A percentile compares a stretch with the other conserved stretches of the same genome.
phyloP scores from a whole-genome alignment of 2,888 invertebrate genomes.

The Chaitophorus viminalis region DNA sequence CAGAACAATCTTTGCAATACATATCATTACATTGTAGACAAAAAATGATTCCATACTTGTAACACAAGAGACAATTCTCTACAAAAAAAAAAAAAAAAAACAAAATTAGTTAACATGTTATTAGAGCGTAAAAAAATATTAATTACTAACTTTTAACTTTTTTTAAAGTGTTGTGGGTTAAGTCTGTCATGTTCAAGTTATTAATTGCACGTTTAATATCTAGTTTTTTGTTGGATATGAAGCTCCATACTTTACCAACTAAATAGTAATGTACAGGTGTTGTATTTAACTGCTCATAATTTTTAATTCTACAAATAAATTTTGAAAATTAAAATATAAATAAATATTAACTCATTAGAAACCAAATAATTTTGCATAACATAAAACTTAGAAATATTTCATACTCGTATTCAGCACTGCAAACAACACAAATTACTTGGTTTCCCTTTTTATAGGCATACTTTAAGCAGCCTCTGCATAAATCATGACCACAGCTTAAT shows the following conservation, averaged over 20 bases:
- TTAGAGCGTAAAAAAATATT: background rate
- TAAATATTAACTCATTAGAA: background rate
- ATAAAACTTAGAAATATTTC: background rate
- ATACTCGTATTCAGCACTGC: slow-evolving; percentile 3
- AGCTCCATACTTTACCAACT: slow-evolving; percentile 39
- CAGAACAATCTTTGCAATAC: slow-evolving; percentile 66
- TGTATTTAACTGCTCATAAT: background rate
- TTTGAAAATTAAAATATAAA: slow-evolving; percentile 9
- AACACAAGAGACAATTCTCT: slow-evolving; percentile 29
- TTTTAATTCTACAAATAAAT: slow-evolving; percentile 5
- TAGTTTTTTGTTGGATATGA: background rate
- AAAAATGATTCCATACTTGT: slow-evolving; percentile 11
- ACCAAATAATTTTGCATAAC: background rate
- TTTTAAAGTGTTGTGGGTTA: background rate
- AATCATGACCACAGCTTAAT: slow-evolving; percentile 50
- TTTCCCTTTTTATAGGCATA: background rate
- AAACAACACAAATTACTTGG: slow-evolving; percentile 24
- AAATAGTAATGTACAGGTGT: slow-evolving; percentile 44
- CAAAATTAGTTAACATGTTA: background rate
- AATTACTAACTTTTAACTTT: slow-evolving; percentile 8
- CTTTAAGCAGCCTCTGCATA: slow-evolving; percentile 39
- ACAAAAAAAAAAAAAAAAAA: slow-evolving; percentile 10
- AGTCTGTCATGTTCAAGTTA: slow-evolving; percentile 16
- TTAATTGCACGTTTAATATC: background rate
- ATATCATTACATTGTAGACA: slow-evolving; percentile 66